Conservation (phyloP, 2,113 vertebrate genomes). For the Furnarius figulus region DNA sequence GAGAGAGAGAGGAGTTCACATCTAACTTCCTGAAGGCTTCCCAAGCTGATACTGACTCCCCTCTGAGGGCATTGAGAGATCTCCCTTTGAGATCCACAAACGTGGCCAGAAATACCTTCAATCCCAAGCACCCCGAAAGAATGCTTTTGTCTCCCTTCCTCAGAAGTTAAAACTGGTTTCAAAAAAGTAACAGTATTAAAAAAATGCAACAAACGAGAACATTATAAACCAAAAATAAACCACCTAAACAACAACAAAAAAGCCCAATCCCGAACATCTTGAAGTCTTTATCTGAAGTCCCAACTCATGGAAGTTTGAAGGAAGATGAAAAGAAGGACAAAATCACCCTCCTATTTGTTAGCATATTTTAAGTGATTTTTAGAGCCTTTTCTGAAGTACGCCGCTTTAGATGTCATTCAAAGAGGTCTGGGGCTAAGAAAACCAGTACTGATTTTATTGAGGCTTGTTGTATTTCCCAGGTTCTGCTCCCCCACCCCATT, state of each 20-base stretch:
- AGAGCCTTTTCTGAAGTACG: neutral
- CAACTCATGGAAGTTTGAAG: neutral
- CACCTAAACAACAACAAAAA: neutral
- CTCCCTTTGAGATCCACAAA: neutral
- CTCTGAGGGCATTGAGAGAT: neutral
- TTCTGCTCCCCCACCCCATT: neutral
- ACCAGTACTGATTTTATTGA: neutral
- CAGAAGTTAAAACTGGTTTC: neutral
- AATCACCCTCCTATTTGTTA: accelerated
- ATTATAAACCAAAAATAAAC: neutral
- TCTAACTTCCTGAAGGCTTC: neutral
- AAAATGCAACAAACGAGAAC: neutral
- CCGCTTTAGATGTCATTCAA: neutral
- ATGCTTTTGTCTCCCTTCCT: neutral
- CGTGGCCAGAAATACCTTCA: neutral
- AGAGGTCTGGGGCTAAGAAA: neutral
- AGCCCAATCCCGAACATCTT: accelerated
- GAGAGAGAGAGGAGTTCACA: neutral
- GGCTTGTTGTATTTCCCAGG: neutral
- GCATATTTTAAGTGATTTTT: neutral
- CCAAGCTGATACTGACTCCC: neutral
- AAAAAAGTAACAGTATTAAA: neutral
- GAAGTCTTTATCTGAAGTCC: neutral
- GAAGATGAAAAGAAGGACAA: neutral
- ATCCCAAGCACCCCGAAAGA: neutral